Conservation (phyloP, 2,797 vertebrate species). For the Siniperca scherzeri region DNA sequence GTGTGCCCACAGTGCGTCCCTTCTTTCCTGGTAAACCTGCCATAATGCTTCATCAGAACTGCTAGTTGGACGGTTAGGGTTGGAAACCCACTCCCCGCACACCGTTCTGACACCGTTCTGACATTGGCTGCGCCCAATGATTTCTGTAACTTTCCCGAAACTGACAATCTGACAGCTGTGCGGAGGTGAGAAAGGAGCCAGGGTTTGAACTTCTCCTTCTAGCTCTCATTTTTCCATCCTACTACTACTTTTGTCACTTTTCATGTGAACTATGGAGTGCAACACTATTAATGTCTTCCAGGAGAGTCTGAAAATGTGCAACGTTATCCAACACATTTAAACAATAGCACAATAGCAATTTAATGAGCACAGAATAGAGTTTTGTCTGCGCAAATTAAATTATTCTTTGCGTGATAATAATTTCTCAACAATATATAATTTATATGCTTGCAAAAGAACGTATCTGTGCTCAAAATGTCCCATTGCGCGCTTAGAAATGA, state of each 20-base stretch:
- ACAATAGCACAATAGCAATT: too few relatives aligned
- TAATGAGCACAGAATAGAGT: neutral
- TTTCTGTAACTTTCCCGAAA: neutral
- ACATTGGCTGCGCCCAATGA: neutral
- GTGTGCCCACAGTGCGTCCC: neutral
- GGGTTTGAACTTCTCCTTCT: neutral
- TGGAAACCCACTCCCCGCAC: neutral
- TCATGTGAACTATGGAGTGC: neutral
- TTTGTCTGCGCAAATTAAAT: neutral
- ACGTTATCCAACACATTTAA: neutral
- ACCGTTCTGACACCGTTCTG: too few relatives aligned
- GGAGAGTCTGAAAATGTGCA: neutral
- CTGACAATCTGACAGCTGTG: too few relatives aligned
- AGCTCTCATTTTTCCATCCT: too few relatives aligned
- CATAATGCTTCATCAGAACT: neutral
- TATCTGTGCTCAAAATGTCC: conserved; percentile 11
- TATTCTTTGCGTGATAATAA: neutral
- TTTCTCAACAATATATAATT: conserved; percentile 6
- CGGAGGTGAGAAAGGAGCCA: too few relatives aligned
- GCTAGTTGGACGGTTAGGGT: neutral
- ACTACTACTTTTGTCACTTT: neutral
- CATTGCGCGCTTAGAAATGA: neutral
- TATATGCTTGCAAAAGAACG: neutral
- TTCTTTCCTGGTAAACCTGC: neutral
- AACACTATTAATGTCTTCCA: neutral